Base-by-base conservation (phyloP, 2,797 vertebrate genomes). In the Fundulus diaphanus region DNA sequence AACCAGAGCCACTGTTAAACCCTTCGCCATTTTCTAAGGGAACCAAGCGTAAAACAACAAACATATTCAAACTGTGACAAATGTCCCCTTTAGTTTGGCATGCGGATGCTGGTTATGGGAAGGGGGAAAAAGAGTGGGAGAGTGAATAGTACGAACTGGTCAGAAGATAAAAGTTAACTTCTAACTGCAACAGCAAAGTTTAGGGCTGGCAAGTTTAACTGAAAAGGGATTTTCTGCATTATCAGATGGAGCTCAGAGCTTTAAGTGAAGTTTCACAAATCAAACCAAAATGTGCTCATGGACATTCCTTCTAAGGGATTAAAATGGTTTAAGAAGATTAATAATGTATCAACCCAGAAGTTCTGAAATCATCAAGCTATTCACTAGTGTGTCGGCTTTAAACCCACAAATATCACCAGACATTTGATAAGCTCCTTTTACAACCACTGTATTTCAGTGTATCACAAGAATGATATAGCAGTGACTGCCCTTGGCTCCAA, bases 401-500 rank as follows among this genome's bases (percentile, higher is more conserved):
- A 82, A 81, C 44, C 73, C 74, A 68, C 46, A 82, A 83, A 87
- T 80, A 84, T 77, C 48, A 68, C 35, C 85, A 82, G 83, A 73
- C 74, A 85, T 61, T 68, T 65, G 68, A 91, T 85, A 80, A 76
- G 51, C 82, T 87, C 46, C 77, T 80, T 88, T 77, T 87, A 57
- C 81, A 83, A 71, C 70, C 73, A 40, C 82, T 87, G 66, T 86
- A 76, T 88, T 89, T 89, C 76, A 83, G 18, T 81, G 77, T 79
- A 84, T 85, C 82, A 86, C 85, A 86, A 77, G 79, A 80, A 85
- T 76, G 87, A 82, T 80, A 89, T 87, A 85, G 78, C 85, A 77
- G 87, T 77, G 86, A 87, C 89, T 90, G 87, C 82, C 86, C 73
- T 86, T 72, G 84, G 85, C 85, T 84, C 65, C 67, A 80, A 88